Conservation (phyloP, 2,113 vertebrate genomes). For the Taxidea taxus region DNA sequence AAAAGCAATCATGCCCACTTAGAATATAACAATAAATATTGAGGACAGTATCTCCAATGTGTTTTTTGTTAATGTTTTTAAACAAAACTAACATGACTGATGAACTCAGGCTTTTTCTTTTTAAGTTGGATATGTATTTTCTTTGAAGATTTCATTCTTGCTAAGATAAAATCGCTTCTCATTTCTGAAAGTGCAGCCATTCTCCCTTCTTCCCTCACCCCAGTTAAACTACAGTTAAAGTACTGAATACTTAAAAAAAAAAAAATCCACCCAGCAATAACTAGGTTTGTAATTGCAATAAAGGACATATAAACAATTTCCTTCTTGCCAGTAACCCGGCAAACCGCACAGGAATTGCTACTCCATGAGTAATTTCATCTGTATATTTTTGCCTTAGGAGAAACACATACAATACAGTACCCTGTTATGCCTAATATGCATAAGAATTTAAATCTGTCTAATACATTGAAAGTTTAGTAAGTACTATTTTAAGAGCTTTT, state of each 20-base stretch:
- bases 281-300: neutral
- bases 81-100: conserved; percentile 16
- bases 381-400: neutral
- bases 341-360: neutral
- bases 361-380: conserved; percentile 1
- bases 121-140: neutral
- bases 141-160: neutral
- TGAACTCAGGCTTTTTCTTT: neutral
- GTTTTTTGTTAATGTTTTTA: neutral
- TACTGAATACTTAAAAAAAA: neutral
- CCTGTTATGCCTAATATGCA: neutral
- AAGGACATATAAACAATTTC: conserved; percentile 15
- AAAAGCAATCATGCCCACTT: neutral
- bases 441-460: neutral
- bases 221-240: conserved; percentile 6
- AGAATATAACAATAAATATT: neutral
- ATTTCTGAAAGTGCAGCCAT: conserved; percentile 41
- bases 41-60: neutral
- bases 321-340: conserved; percentile 21
- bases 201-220: neutral
- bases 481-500: conserved; percentile 34
- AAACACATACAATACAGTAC: conserved; percentile 25
- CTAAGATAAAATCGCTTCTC: neutral
- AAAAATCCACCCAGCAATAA: neutral
- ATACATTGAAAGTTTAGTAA: conserved; percentile 25